Evolutionary conservation across 1,140 invertebrate genomes (phyloP), one percentile per base, ranked within the genome.

Genomic region (Andricus grossulariae): DNA sequence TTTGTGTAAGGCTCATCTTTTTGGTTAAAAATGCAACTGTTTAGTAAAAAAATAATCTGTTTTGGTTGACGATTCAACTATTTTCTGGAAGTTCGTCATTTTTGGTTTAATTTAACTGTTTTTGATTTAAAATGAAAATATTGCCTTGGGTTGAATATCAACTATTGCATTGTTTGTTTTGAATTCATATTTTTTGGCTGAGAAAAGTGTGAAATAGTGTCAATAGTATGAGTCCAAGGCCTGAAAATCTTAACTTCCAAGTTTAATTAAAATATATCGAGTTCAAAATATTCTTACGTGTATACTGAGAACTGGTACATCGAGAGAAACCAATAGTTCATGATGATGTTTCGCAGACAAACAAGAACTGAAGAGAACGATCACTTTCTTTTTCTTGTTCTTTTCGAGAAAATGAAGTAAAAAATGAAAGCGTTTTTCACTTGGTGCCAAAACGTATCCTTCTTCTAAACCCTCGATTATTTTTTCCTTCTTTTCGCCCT

Each of bases 291-390:
- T 83, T 95, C 96, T 95, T 94, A 99, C 98, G 93, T 99, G 99
- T 90, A 99, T 99, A 87, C 96, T 97, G 92, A 96, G 95, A n/a
- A 99, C 98, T 21, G 98, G 97, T 52, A 99, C 88, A 92, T 99
- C 99, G 74, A 99, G 99, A 86, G 99, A 99, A 92, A 99, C 99
- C 45, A 99, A 94, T 2, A 99, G 93, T 89, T 99, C 99, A 88
- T 98, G 94, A 90, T 99, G 97, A 90, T 95, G 99, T 92, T 99
- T 99, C 3, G 99, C 99, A 72, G 98, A 97, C 95, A 99, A 96
- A 90, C 99, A 99, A 0, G 98, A 99, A 79, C 97, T 99, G 86
- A 99, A 97, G 92, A 99, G 99, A 0, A 99, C 98, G 98, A 99
- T 99, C 0, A 99, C 94, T 92, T 99, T 99, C 93, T 98, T 99